A percentile compares a stretch with the other conserved stretches of the same genome.
phyloP scores from a whole-genome alignment of 2,888 invertebrate species.

The Archips xylosteana region DNA sequence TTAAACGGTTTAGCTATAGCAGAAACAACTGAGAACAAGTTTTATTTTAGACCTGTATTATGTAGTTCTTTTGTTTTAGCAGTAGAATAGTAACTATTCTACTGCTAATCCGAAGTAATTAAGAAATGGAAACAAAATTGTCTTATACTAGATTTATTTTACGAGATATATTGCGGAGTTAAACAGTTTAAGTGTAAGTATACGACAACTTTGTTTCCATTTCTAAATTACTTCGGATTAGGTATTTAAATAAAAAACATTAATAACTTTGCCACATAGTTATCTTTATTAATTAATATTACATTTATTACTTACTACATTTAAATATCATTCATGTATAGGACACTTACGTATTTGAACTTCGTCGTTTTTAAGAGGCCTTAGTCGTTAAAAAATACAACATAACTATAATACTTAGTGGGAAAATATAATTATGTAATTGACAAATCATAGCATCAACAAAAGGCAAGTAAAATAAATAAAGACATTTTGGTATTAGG shows the following conservation, averaged over 20 bases:
- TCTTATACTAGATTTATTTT: too few species aligned
- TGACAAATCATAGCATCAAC: background rate
- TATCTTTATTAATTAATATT: conserved; percentile 29
- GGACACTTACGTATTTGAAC: conserved; percentile 48
- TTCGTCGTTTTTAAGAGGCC: conserved; percentile 45
- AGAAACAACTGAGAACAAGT: too few species aligned
- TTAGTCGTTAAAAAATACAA: conserved; percentile 14
- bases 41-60: too few species aligned
- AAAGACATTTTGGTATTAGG: conserved; percentile 42
- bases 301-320: conserved; percentile 37
- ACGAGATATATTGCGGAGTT: too few species aligned
- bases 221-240: background rate
- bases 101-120: too few species aligned
- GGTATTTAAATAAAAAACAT: conserved; percentile 12
- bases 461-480: conserved; percentile 37
- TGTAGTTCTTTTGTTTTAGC: too few species aligned
- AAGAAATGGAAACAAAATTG: too few species aligned
- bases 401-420: background rate
- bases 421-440: background rate
- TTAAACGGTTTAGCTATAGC: too few species aligned
- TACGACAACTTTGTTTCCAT: too few species aligned
- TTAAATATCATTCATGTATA: conserved; percentile 45
- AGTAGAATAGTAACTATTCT: too few species aligned
- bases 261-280: conserved; percentile 18
- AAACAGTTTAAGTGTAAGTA: too few species aligned